Conservation (phyloP, 2,797 vertebrate species). For the Rhynchonycteris naso region DNA sequence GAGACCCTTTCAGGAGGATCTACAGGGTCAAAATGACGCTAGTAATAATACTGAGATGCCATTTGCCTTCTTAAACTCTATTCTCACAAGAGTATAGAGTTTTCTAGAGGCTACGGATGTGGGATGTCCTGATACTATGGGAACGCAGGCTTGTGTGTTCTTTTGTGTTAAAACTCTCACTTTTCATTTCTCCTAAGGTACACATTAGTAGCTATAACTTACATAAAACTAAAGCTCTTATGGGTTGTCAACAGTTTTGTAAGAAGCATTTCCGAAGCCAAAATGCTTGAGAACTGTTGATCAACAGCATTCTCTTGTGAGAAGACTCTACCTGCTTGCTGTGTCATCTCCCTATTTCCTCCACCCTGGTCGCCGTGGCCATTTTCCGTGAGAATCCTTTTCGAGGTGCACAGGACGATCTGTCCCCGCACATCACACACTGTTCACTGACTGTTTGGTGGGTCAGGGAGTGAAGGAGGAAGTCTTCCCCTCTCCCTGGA, state of each 20-base stretch:
- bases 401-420: fast-evolving
- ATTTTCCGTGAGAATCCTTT: neutral
- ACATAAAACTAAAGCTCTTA: neutral
- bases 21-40: neutral
- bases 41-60: neutral
- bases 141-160: neutral
- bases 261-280: neutral
- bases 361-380: neutral
- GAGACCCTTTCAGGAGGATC: neutral
- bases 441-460: neutral
- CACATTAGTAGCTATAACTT: neutral
- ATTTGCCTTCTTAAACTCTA: neutral
- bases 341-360: too few species aligned
- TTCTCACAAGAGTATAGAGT: neutral
- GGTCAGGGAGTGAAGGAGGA: too few species aligned
- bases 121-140: fast-evolving
- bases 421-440: fast-evolving
- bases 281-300: neutral
- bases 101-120: neutral
- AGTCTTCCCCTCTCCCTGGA: fast-evolving
- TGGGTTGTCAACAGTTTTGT: neutral
- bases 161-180: neutral
- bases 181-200: neutral
- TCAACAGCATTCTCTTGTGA: neutral
- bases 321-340: neutral